Percentiles rank a stretch among this genome's conserved stretches.
These are phyloP conservation scores for Diadema setosum DNA, from an alignment of 35 echinoderm and acorn worm genomes.

Conservation along the genomic window DNA sequence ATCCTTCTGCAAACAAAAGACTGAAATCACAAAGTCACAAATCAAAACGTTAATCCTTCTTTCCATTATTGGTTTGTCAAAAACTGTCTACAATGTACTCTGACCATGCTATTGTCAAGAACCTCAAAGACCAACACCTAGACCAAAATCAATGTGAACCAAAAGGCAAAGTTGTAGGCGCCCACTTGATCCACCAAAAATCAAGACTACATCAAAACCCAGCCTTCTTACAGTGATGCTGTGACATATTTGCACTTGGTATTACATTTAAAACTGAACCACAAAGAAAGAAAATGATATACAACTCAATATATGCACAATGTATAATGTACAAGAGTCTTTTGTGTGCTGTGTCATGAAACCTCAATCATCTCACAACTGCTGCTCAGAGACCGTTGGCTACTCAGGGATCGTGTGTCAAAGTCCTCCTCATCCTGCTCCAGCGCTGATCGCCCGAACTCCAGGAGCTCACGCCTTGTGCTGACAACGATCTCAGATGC, in stretches of 20 bases:
- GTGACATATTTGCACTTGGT: no score
- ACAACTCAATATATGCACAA: neutral
- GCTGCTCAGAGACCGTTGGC: constrained; percentile 88
- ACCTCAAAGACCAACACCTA: neutral
- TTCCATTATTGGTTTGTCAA: neutral
- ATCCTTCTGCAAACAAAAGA: no score
- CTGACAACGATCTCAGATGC: constrained; percentile 84
- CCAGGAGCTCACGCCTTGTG: constrained; percentile 49
- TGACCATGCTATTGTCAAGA: neutral
- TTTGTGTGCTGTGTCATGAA: constrained; percentile 53
- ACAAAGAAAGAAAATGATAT: no score
- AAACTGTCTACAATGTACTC: neutral
- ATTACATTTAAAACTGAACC: no score
- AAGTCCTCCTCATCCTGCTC: constrained; percentile 78
- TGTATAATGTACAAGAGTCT: neutral
- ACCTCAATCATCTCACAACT: constrained; percentile 99
- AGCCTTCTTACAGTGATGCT: no score
- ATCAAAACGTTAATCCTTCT: no score
- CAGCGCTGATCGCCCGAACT: constrained; percentile 51
- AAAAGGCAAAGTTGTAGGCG: no score
- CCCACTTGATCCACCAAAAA: neutral
- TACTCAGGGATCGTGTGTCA: constrained; percentile 86
- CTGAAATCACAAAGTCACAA: no score
- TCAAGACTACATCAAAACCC: neutral
- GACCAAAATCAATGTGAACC: neutral